phyloP scores from a whole-genome alignment of 2,888 invertebrate species.

The Polydrusus tereticollis region DNA sequence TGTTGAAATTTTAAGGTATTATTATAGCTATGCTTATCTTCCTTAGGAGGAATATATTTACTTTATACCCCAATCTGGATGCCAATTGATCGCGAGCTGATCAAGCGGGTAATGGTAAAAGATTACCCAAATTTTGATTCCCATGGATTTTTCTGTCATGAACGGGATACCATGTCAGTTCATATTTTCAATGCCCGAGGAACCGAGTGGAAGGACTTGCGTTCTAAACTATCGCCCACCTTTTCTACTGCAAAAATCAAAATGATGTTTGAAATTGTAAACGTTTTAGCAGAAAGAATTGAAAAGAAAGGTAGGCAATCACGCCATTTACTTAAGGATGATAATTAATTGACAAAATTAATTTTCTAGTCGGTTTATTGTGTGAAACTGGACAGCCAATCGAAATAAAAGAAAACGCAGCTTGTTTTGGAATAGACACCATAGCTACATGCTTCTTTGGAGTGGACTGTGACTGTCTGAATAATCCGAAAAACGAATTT shows the following conservation, averaged over 20 bases:
- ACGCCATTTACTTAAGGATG: too few species aligned
- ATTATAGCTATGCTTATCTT: too few species aligned
- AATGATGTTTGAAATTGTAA: slow-evolving; percentile 11
- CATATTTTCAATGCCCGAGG: slow-evolving; percentile 71
- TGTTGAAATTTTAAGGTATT: too few species aligned
- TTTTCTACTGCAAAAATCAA: slow-evolving; percentile 68
- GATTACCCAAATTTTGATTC: slow-evolving; percentile 6
- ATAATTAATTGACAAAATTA: neutral
- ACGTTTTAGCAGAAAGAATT: neutral
- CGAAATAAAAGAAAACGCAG: slow-evolving; percentile 20
- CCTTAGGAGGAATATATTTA: slow-evolving; percentile 14
- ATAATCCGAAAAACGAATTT: slow-evolving; percentile 21
- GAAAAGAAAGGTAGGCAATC: slow-evolving; percentile 1
- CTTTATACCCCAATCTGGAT: slow-evolving; percentile 9
- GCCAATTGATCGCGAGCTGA: neutral
- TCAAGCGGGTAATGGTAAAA: slow-evolving; percentile 13
- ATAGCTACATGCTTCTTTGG: slow-evolving; percentile 24
- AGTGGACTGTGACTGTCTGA: slow-evolving; percentile 8
- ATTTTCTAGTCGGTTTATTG: neutral
- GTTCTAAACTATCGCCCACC: slow-evolving; percentile 73
- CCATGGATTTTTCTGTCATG: slow-evolving; percentile 15
- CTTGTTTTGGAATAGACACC: slow-evolving; percentile 15
- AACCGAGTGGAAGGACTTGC: slow-evolving; percentile 72
- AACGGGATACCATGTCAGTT: slow-evolving; percentile 59
- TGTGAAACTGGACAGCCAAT: neutral